Base-by-base conservation (phyloP, 1,140 invertebrate genomes). In the Ips typographus region DNA sequence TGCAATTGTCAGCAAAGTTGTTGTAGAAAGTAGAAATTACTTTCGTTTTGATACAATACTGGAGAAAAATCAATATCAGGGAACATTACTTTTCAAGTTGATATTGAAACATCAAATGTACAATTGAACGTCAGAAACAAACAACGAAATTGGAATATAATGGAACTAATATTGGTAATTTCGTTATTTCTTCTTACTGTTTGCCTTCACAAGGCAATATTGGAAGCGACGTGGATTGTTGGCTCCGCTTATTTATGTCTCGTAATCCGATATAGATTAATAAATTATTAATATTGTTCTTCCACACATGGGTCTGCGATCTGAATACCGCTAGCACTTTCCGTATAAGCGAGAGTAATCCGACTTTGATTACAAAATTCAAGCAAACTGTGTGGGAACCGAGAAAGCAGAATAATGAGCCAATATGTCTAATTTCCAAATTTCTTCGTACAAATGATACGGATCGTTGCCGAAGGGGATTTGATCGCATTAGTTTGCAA, bases 371-470 rank as follows among this genome's bases (percentile, higher is more conserved):
- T 22, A 22, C 22, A 22, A 22, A 22, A 22, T 22, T 22, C 22
- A 22, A 22, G 22, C 22, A 22, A 22, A 22, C 22, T 22, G 22
- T 22, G 22, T 22, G 22, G 22, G 58, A 60, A 43, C 8, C 40
- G 58, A 64, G 52, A 53, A 53, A 64, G n/a, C 22, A 42, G 63
- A 57, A 65, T 65, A 65, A 65, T 47, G 63, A 42, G 7, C 39
- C 63, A 65, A 65, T 65, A 65, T 42, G 40, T 49, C 63, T 57
- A 65, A 65, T 65, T 65, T 65, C 63, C n/a, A 65, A 65, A 65
- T 65, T 65, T 56, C 63, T 55, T 40, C 36, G n/a, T 40, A 65
- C 37, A 56, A 65, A 65, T 65, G 63, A 65, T 56, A 55, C 63
- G 63, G 63, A 65, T 65, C 63, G 52, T 65, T 65, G 51, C 51